These are phyloP conservation scores for Hyaena hyaena DNA, from an alignment of 2,113 vertebrate species.

Conservation along the genomic window DNA sequence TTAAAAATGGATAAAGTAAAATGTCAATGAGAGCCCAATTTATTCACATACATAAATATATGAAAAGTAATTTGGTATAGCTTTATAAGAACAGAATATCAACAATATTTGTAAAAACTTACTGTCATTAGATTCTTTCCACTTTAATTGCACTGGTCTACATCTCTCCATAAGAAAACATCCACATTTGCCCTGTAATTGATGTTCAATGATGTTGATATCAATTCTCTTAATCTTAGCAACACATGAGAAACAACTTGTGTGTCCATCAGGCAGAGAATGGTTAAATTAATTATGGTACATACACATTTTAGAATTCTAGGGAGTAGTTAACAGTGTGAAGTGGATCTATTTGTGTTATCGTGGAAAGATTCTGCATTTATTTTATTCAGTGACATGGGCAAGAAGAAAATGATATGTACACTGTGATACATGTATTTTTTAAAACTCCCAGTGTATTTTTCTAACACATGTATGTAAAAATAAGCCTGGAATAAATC, in stretches of 20 bases:
- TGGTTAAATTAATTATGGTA: background rate
- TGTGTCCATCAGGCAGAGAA: background rate
- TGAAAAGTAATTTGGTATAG: background rate
- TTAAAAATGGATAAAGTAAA: conserved; percentile 31
- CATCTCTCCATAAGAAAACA: background rate
- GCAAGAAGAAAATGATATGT: background rate
- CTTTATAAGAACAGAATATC: background rate
- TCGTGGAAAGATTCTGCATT: background rate
- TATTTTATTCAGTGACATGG: background rate
- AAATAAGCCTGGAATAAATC: background rate
- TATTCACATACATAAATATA: conserved; percentile 3
- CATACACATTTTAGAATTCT: background rate
- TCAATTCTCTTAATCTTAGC: conserved; percentile 14
- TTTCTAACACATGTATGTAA: background rate
- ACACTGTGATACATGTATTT: background rate
- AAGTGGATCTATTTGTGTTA: background rate
- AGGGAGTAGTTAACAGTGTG: background rate
- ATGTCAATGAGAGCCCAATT: background rate
- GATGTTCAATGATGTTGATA: background rate
- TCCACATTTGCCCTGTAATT: background rate
- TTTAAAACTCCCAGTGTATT: background rate
- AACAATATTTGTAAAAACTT: conserved; percentile 20
- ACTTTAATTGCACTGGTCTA: background rate
- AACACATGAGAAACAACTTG: background rate
- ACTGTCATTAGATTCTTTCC: background rate